Evolutionary conservation across 2,888 invertebrate species (phyloP).

Genomic region (Rotaria magnacalcarata): DNA sequence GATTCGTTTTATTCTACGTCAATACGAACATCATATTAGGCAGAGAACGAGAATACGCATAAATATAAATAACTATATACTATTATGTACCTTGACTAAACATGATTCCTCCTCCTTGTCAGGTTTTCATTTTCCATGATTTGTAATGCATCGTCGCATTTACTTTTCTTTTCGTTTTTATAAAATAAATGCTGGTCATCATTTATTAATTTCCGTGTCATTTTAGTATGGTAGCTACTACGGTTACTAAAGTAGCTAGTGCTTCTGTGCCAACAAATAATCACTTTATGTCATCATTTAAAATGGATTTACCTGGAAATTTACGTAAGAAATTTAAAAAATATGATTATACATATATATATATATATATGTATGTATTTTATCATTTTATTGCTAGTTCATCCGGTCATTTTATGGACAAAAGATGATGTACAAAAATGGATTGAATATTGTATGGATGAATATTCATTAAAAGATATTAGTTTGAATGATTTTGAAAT

Average conservation of each 20-base stretch:
- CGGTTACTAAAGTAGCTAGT: background rate
- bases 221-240: constrained; percentile 8
- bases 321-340: background rate
- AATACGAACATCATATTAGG: no score
- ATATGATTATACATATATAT: background rate
- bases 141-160: no score
- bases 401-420: background rate
- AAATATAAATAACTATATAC: no score
- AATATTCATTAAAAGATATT: background rate
- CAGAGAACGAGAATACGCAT: no score
- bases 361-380: background rate
- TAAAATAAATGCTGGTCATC: background rate
- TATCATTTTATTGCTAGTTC: background rate
- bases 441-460: constrained; percentile 18
- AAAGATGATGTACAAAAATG: constrained; percentile 30
- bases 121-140: no score
- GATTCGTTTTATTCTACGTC: no score
- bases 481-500: constrained; percentile 18
- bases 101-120: no score
- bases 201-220: background rate
- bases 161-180: background rate
- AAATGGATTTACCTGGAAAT: background rate
- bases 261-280: background rate
- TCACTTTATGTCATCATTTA: background rate
- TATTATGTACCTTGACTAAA: no score